phyloP scores from a whole-genome alignment of 1,140 invertebrate species.

The Drosophila setifemur region DNA sequence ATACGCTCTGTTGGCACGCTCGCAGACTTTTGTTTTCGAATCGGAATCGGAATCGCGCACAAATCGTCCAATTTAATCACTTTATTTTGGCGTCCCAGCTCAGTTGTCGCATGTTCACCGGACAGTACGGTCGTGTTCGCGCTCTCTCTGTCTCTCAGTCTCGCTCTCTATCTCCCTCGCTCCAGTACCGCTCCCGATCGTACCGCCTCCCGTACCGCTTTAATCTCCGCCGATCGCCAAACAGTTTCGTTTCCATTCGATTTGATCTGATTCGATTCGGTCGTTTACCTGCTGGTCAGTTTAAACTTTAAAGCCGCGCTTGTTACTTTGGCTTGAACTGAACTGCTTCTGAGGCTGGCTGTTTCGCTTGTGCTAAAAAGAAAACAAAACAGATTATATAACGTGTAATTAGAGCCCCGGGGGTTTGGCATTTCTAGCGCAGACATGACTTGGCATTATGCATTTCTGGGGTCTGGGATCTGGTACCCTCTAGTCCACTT shows the following conservation, averaged over 20 bases:
- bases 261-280: conserved; percentile 38
- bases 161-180: not conserved
- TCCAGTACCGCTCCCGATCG: conserved; percentile 1
- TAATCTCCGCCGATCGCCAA: not conserved
- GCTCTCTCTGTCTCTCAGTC: conserved; percentile 5
- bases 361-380: conserved; percentile 39
- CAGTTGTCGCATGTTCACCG: conserved; percentile 69
- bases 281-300: conserved; percentile 53
- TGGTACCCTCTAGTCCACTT: conserved; percentile 33
- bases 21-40: conserved; percentile 69
- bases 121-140: conserved; percentile 60
- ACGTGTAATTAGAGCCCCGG: conserved; percentile 69
- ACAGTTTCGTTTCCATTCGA: conserved; percentile 21
- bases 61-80: conserved; percentile 71
- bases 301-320: conserved; percentile 8
- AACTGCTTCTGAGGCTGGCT: conserved; percentile 16
- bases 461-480: conserved; percentile 35
- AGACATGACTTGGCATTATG: conserved; percentile 40
- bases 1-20: not conserved
- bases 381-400: conserved; percentile 60
- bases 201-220: not conserved
- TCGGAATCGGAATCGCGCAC: conserved; percentile 49
- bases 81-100: conserved; percentile 59
- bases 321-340: not conserved
- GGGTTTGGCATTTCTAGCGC: conserved; percentile 42